Evolutionary conservation across 1,140 invertebrate species (phyloP).

Genomic region (Neodiprion virginianus): DNA sequence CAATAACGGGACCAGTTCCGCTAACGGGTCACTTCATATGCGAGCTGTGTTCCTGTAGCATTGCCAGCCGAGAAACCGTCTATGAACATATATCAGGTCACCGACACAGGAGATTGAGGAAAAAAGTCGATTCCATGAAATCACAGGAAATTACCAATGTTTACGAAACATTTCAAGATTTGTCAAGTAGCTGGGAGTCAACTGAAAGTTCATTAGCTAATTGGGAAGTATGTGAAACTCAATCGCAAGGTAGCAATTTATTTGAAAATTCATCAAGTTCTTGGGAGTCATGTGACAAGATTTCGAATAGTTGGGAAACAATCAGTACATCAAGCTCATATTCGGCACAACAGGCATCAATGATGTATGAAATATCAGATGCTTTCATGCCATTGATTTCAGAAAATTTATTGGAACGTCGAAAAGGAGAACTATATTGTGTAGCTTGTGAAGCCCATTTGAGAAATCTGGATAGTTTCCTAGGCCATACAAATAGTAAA

Average conservation of each 20-base stretch:
- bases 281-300: neutral
- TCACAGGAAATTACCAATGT: neutral
- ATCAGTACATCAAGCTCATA: neutral
- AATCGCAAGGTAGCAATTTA: too few relatives aligned
- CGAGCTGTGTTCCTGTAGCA: neutral
- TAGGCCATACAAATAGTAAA: neutral
- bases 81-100: neutral
- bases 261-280: too few relatives aligned
- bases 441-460: neutral
- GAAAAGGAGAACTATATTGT: neutral
- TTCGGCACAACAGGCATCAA: neutral
- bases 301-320: neutral
- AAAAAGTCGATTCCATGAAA: neutral
- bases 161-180: neutral
- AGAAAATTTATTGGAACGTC: neutral
- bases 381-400: neutral
- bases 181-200: neutral
- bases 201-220: neutral
- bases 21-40: neutral
- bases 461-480: neutral
- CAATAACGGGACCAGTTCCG: neutral
- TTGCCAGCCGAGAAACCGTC: neutral
- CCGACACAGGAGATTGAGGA: neutral
- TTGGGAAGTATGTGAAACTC: neutral
- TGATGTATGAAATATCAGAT: neutral